Evolutionary conservation across 2,113 vertebrate genomes (phyloP), one percentile per base, ranked within the genome.

Genomic region (Chaetura pelagica): DNA sequence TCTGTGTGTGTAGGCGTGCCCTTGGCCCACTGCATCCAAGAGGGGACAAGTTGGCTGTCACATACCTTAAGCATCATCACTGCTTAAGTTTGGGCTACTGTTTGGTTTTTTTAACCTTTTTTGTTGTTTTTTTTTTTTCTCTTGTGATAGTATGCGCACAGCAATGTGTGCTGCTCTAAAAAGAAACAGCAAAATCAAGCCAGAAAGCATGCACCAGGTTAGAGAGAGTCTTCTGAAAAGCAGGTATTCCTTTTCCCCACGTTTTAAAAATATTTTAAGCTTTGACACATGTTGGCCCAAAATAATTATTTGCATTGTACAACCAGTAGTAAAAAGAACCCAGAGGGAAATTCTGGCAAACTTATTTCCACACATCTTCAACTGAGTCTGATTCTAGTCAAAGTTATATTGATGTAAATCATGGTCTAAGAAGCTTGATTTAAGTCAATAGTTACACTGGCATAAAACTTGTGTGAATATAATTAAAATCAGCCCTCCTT

Each of bases 221-320:
- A 69, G 9, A 87, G 49, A 77, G 62, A 90, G 46, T 34, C n/a
- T 44, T 76, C 80, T 87, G 87, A 78, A 64, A 95, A 88, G 44
- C 89, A 87, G 80, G 38, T 90, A 92, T 89, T 85, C 51, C 73
- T 92, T 94, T 90, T 51, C 61, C 73, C n/a, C 23, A 9, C 9
- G 13, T 88, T 95, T 96, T 92, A 57, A 51, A 94, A 93, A 80
- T 88, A 81, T 90, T 92, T 94, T 64, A 88, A 61, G 42, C 84
- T 95, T 92, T 92, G 72, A 96, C 85, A 59, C 21, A 81, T 64
- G 63, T 44, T 84, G 79, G 76, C 90, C 90, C 91, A 96, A 96
- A 94, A 86, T 94, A 96, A 96, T 92, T 97, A 96, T 97, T 97
- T 97, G 51, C 74, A 73, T 79, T 68, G 83, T 92, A 68, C 51